Conservation (phyloP, 2,113 vertebrate genomes). For the Elaphurus davidianus region DNA sequence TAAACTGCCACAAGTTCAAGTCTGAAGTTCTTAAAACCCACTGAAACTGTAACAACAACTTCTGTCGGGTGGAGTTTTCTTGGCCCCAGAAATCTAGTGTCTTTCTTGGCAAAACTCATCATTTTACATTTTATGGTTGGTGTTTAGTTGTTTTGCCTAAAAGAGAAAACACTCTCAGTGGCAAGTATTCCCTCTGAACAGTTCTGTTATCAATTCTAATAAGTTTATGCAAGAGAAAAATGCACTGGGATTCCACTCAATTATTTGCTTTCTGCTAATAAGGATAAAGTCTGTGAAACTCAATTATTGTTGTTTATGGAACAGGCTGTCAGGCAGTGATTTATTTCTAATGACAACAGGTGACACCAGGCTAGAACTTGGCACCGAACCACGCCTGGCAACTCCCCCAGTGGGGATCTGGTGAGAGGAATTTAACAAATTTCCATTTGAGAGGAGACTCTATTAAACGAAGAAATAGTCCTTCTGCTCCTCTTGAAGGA, state of each 20-base stretch:
- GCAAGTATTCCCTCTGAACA: not conserved
- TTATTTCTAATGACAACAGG: not conserved
- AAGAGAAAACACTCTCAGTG: not conserved
- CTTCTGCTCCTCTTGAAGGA: not conserved
- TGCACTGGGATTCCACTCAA: not conserved
- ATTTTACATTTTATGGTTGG: not conserved
- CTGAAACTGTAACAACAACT: not conserved
- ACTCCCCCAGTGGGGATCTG: not conserved
- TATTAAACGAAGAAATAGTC: not conserved
- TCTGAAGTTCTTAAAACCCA: not conserved
- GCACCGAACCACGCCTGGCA: not conserved
- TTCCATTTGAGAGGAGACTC: not conserved
- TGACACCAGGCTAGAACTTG: not conserved
- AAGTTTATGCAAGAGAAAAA: not conserved
- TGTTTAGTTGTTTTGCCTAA: not conserved
- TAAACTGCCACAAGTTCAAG: not conserved
- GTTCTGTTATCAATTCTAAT: not conserved
- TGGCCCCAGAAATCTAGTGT: not conserved
- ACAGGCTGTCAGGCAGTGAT: not conserved
- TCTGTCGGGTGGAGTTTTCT: not conserved
- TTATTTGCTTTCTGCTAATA: not conserved
- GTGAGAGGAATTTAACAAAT: not conserved
- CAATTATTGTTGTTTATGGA: not conserved
- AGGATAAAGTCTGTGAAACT: conserved; percentile 13
- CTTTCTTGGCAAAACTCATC: not conserved